Evolutionary conservation across 1,140 invertebrate species (phyloP).

Genomic region (Apis laboriosa): DNA sequence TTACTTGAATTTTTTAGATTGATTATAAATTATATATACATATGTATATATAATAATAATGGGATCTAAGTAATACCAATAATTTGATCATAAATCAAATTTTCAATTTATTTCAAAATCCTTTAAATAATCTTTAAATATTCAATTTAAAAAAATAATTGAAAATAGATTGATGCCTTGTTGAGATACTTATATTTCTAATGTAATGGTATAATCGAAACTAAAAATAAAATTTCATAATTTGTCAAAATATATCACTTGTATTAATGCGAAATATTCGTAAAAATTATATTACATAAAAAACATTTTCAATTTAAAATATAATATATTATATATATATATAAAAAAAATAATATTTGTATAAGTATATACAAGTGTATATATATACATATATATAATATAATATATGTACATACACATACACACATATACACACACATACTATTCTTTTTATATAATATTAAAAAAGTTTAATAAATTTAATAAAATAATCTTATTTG

Average conservation of each 20-base stretch:
- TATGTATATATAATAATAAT: conserved; percentile 2
- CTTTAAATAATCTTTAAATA: neutral
- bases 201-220: conserved; percentile 38
- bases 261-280: neutral
- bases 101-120: neutral
- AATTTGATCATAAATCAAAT: neutral
- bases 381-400: no score
- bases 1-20: neutral
- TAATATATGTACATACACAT: no score
- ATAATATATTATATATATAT: neutral
- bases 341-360: no score
- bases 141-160: neutral
- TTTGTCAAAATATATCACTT: conserved; percentile 11
- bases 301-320: neutral
- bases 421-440: no score
- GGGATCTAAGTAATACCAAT: neutral
- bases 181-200: conserved; percentile 9
- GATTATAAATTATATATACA: conserved; percentile 10
- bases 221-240: conserved; percentile 50
- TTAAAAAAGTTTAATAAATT: neutral
- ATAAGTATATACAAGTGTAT: no score
- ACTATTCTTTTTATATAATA: no score
- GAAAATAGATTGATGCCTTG: neutral
- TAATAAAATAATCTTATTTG: neutral
- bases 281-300: neutral